A percentile compares a stretch with the other conserved stretches of the same genome.
These are phyloP conservation scores for Cheilosia variabilis DNA, from an alignment of 2,888 invertebrate species.

Conservation along the genomic window DNA sequence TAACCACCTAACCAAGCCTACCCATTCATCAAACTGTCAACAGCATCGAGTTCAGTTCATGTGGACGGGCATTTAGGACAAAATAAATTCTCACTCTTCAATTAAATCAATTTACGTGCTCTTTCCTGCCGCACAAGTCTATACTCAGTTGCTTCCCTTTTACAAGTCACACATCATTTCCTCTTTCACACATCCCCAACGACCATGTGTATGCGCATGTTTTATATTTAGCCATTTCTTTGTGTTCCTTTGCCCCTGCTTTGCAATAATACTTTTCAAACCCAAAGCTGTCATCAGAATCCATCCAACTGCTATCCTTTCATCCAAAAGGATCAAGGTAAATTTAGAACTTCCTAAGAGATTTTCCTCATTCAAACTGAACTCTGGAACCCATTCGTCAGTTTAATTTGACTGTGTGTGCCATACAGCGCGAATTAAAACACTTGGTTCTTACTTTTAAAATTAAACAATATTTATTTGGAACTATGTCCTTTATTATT, in stretches of 20 bases:
- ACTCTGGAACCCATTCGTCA: slow-evolving; percentile 43
- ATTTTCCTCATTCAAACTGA: slow-evolving; percentile 33
- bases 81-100: neutral
- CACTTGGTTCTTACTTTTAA: no score
- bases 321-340: slow-evolving; percentile 44
- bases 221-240: neutral
- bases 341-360: slow-evolving; percentile 44
- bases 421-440: neutral
- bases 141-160: neutral
- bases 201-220: neutral
- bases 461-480: no score
- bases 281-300: slow-evolving; percentile 21
- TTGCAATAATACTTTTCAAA: neutral
- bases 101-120: slow-evolving; percentile 59
- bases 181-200: neutral
- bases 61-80: neutral
- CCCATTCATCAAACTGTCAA: neutral
- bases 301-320: neutral
- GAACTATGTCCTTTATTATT: no score
- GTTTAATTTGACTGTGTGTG: slow-evolving; percentile 48
- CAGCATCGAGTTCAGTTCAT: neutral
- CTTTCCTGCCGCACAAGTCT: slow-evolving; percentile 9
- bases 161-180: neutral
- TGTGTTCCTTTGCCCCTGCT: neutral
- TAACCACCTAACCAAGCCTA: neutral